Evolutionary conservation across 2,888 invertebrate species (phyloP).

Genomic region (Caenorhabditis sp.): DNA sequence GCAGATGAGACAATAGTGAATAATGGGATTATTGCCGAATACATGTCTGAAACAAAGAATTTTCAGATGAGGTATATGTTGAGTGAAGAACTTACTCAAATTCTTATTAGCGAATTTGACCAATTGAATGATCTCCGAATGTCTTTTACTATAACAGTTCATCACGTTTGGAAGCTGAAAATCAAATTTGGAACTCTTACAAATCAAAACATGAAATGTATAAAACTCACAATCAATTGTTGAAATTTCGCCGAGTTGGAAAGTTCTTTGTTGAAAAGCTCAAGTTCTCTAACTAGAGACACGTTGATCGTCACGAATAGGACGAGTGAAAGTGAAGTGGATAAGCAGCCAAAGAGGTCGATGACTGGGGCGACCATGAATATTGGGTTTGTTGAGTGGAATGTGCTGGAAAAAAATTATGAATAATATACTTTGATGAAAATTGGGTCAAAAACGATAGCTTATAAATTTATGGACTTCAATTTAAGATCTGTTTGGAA

Average conservation of each 20-base stretch:
- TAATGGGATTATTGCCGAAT: slow-evolving; percentile 24
- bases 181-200: no score
- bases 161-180: slow-evolving; percentile 36
- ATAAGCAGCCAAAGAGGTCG: slow-evolving; percentile 27
- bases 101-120: slow-evolving; percentile 20
- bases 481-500: no score
- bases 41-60: slow-evolving; percentile 2
- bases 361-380: slow-evolving; percentile 30
- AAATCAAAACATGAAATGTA: no score
- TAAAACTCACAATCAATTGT: slow-evolving; percentile 12
- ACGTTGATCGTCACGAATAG: slow-evolving; percentile 28
- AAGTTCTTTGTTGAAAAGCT: slow-evolving; percentile 39
- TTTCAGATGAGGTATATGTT: no score
- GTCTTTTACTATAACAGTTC: slow-evolving; percentile 40
- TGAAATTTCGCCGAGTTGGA: slow-evolving; percentile 35
- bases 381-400: slow-evolving; percentile 24
- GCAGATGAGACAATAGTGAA: slow-evolving; percentile 9
- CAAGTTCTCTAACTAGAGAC: slow-evolving; percentile 30
- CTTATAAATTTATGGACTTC: no score
- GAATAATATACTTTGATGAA: no score
- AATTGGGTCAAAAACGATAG: no score
- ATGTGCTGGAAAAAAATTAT: slow-evolving; percentile 22
- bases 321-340: slow-evolving; percentile 25
- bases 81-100: slow-evolving; percentile 15
- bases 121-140: slow-evolving; percentile 38